Percentiles rank a stretch among this genome's conserved stretches.
Conservation (phyloP, 2,113 vertebrate species). For the Turdus rufiventris region DNA sequence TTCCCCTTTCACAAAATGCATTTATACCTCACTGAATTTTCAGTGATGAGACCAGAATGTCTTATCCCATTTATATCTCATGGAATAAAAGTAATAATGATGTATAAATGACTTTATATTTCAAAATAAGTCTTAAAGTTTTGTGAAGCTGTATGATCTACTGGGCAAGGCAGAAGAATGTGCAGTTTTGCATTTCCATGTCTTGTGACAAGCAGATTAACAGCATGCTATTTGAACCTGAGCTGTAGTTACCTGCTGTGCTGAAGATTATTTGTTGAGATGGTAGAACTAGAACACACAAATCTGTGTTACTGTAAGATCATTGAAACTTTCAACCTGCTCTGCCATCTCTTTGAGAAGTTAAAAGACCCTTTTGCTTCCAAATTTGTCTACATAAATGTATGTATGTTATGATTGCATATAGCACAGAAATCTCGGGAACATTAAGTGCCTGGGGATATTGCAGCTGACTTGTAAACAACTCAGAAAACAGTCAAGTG, state of each 20-base stretch:
- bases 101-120: neutral
- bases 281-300: neutral
- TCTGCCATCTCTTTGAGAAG: neutral
- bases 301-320: neutral
- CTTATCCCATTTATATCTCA: neutral
- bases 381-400: neutral
- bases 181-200: neutral
- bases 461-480: conserved; percentile 35
- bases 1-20: neutral
- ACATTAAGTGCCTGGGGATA: neutral
- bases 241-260: neutral
- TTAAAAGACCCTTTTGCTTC: neutral
- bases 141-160: neutral
- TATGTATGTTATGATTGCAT: neutral
- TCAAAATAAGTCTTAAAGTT: neutral
- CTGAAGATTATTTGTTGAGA: neutral
- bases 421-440: neutral
- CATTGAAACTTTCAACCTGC: neutral
- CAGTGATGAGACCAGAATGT: neutral
- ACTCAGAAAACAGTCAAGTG: neutral
- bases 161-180: neutral
- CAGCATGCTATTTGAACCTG: neutral
- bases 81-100: neutral
- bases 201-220: neutral
- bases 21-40: neutral